phyloP scores from a whole-genome alignment of 1,140 invertebrate genomes.

The Temnothorax nylanderi region DNA sequence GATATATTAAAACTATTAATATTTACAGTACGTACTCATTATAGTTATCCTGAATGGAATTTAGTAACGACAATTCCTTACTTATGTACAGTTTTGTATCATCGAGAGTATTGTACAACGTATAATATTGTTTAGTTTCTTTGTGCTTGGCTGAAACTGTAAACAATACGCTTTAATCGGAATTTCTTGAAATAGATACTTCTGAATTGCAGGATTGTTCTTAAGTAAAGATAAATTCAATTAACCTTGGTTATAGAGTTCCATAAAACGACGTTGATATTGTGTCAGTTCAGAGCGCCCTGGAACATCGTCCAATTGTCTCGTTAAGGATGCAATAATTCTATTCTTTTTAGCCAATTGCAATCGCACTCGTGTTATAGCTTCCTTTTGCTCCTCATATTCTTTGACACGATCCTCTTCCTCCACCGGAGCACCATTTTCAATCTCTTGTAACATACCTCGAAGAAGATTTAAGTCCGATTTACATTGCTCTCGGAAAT shows the following conservation, averaged over 20 bases:
- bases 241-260: conserved; percentile 97
- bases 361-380: conserved; percentile 87
- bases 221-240: conserved; percentile 1
- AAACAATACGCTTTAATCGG: conserved; percentile 67
- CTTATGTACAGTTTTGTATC: conserved; percentile 96
- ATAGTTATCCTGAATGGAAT: conserved; percentile 98
- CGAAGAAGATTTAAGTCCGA: conserved; percentile 88
- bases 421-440: conserved; percentile 74
- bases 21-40: conserved; percentile 90
- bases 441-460: conserved; percentile 86
- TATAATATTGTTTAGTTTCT: conserved; percentile 99
- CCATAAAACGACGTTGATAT: conserved; percentile 97
- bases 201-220: background rate
- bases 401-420: conserved; percentile 79
- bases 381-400: conserved; percentile 88
- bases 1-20: conserved; percentile 34
- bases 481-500: conserved; percentile 92
- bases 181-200: conserved; percentile 19
- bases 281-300: conserved; percentile 96
- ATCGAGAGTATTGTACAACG: conserved; percentile 97
- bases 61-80: conserved; percentile 96
- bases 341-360: conserved; percentile 93
- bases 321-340: conserved; percentile 91
- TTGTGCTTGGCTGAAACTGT: conserved; percentile 96
- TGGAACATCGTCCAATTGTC: conserved; percentile 96